A percentile compares a stretch with the other conserved stretches of the same genome.
phyloP scores from a whole-genome alignment of 2,113 vertebrate genomes.

The Microtus ochrogaster region DNA sequence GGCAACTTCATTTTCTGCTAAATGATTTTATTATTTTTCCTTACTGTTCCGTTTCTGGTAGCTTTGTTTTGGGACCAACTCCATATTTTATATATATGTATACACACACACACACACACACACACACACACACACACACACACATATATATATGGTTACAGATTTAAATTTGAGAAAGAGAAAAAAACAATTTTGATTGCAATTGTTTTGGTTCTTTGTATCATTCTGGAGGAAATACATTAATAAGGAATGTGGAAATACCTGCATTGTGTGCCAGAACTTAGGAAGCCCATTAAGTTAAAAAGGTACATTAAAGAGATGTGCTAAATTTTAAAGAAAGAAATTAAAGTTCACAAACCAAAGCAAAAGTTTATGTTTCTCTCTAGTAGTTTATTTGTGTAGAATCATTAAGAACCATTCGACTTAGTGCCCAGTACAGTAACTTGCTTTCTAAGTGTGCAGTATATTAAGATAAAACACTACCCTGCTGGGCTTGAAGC shows the following conservation, averaged over 20 bases:
- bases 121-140: no score
- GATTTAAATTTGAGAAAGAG: neutral
- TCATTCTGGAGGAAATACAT: slow-evolving; percentile 30
- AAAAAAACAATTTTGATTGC: neutral
- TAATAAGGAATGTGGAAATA: neutral
- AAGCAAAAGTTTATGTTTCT: slow-evolving; percentile 57
- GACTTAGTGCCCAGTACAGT: slow-evolving; percentile 46
- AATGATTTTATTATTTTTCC: slow-evolving; percentile 7
- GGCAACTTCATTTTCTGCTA: slow-evolving; percentile 43
- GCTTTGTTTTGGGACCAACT: slow-evolving; percentile 37
- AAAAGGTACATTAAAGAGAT: slow-evolving; percentile 64
- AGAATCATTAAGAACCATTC: slow-evolving; percentile 45
- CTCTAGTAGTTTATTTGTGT: slow-evolving; percentile 42
- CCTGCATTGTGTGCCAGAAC: neutral
- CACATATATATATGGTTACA: neutral
- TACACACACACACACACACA: no score
- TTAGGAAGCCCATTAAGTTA: slow-evolving; percentile 20
- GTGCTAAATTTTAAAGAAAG: slow-evolving; percentile 64
- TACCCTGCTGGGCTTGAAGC: neutral
- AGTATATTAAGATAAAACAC: slow-evolving; percentile 40
- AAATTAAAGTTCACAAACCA: slow-evolving; percentile 65
- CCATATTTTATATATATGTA: neutral
- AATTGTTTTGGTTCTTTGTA: neutral
- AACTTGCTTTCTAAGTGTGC: slow-evolving; percentile 56
- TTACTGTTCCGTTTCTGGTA: neutral